phyloP scores from a whole-genome alignment of 2,113 vertebrate species.

The Hippoglossus stenolepis region DNA sequence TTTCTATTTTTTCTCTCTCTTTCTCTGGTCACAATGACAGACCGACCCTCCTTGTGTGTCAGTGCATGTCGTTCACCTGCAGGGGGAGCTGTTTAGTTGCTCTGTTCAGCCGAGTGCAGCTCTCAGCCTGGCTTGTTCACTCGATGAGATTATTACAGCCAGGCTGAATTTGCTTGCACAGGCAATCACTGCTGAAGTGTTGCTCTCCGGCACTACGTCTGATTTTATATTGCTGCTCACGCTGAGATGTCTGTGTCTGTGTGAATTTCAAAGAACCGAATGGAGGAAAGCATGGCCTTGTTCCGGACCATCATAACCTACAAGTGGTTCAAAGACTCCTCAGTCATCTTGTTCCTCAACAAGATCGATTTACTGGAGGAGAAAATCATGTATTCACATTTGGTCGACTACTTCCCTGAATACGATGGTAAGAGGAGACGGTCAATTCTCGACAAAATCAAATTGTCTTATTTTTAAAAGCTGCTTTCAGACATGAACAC shows the following conservation, averaged over 20 bases:
- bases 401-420: constrained; percentile 92
- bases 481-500: neutral
- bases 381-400: constrained; percentile 91
- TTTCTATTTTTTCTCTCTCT: constrained; percentile 5
- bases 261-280: constrained; percentile 83
- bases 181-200: constrained; percentile 17
- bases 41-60: constrained; percentile 20
- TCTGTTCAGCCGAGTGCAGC: constrained; percentile 35
- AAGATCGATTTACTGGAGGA: constrained; percentile 91
- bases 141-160: constrained; percentile 45
- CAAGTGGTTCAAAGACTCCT: constrained; percentile 89
- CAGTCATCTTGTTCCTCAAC: constrained; percentile 92
- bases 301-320: constrained; percentile 91
- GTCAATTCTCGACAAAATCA: no score
- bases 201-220: constrained; percentile 12
- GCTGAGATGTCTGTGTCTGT: constrained; percentile 7
- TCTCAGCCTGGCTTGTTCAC: constrained; percentile 25
- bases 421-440: constrained; percentile 82
- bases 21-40: constrained; percentile 11
- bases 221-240: constrained; percentile 13
- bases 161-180: constrained; percentile 44
- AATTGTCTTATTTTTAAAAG: neutral
- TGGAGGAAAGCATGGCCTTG: constrained; percentile 93
- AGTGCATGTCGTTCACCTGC: constrained; percentile 50
- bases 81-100: constrained; percentile 80